Conservation (phyloP, 2,888 invertebrate species). For the Zootermopsis nevadensis region DNA sequence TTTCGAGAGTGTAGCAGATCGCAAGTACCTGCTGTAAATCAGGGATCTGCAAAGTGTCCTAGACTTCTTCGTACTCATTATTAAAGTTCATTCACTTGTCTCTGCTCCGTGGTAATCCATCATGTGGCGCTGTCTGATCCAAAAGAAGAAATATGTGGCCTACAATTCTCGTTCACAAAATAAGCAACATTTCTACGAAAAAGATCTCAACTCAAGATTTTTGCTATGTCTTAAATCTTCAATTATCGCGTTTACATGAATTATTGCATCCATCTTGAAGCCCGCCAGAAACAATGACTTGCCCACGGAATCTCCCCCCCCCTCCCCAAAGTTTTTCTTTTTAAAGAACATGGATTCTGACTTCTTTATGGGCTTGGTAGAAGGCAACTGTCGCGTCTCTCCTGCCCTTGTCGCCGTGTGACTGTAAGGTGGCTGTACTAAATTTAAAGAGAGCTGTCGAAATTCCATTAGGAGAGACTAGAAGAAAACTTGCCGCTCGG, state of each 20-base stretch:
- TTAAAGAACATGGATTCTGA: conserved; percentile 30
- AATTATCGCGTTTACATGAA: not conserved
- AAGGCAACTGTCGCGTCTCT: conserved; percentile 29
- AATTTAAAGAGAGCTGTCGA: conserved; percentile 44
- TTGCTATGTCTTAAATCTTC: too few species aligned
- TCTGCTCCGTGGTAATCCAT: too few species aligned
- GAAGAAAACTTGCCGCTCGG: not conserved
- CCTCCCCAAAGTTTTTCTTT: not conserved
- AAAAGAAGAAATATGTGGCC: too few species aligned
- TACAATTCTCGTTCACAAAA: too few species aligned
- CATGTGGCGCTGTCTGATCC: too few species aligned
- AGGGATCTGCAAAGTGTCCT: too few species aligned
- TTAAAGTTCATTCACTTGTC: too few species aligned
- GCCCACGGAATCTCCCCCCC: not conserved
- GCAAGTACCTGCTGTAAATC: too few species aligned
- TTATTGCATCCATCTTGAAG: conserved; percentile 1
- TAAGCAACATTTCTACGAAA: too few species aligned
- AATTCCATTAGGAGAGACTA: conserved; percentile 25
- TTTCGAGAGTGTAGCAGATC: too few species aligned
- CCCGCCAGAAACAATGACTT: conserved; percentile 12
- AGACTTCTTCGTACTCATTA: too few species aligned
- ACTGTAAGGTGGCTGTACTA: conserved; percentile 46
- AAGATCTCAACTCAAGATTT: too few species aligned
- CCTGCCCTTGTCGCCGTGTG: conserved; percentile 44
- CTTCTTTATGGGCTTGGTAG: conserved; percentile 30